Evolutionary conservation across 2,797 vertebrate species (phyloP).

Genomic region (Rhinophrynus dorsalis): DNA sequence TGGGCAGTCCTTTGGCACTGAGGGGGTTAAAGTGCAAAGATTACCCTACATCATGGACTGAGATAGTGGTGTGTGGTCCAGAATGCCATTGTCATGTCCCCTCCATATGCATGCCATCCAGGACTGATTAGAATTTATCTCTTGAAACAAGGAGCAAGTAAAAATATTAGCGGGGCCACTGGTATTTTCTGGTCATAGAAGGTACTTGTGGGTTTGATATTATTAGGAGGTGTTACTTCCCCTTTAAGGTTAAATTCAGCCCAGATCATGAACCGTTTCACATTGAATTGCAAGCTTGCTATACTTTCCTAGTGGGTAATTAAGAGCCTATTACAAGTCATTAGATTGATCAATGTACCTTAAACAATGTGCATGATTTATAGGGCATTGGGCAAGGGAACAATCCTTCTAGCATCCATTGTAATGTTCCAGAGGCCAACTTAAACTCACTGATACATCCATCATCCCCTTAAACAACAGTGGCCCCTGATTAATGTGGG

Average conservation of each 20-base stretch:
- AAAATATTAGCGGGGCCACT: too few species aligned
- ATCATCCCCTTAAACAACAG: constrained; percentile 74
- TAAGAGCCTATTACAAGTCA: constrained; percentile 97
- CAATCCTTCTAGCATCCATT: constrained; percentile 76
- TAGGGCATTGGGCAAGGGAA: constrained; percentile 75
- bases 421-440: constrained; percentile 68
- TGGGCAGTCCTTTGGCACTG: too few species aligned
- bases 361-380: constrained; percentile 98
- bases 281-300: constrained; percentile 76
- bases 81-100: too few species aligned
- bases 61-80: too few species aligned
- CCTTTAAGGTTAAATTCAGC: constrained; percentile 60
- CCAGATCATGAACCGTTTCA: constrained; percentile 73
- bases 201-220: too few species aligned
- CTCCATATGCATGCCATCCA: too few species aligned
- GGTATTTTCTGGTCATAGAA: too few species aligned
- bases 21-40: too few species aligned
- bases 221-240: too few species aligned
- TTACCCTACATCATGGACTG: too few species aligned
- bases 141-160: too few species aligned
- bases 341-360: constrained; percentile 99
- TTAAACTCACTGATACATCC: constrained; percentile 71
- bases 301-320: constrained; percentile 87
- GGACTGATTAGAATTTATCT: too few species aligned
- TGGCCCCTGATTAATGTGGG: constrained; percentile 82